phyloP scores from a whole-genome alignment of 2,888 invertebrate genomes.

The Drosophila sordidula region DNA sequence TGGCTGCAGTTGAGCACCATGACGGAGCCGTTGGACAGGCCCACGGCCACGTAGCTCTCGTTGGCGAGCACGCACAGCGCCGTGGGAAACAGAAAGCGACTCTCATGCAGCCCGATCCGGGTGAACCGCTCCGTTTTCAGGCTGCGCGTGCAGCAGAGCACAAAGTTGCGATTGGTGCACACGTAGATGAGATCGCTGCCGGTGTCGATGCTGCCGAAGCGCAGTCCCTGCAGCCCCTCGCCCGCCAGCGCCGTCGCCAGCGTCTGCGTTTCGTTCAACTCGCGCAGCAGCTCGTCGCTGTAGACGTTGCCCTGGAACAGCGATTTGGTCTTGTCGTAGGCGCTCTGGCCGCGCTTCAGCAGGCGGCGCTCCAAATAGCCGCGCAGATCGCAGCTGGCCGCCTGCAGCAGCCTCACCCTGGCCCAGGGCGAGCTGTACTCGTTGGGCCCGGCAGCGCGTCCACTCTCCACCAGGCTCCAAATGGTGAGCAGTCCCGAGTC shows the following conservation, averaged over 20 bases:
- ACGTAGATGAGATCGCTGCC: slow-evolving; percentile 81
- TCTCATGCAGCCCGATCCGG: slow-evolving; percentile 80
- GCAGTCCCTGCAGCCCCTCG: slow-evolving; percentile 77
- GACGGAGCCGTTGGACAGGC: slow-evolving; percentile 84
- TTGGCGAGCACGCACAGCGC: slow-evolving; percentile 79
- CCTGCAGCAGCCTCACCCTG: slow-evolving; percentile 83
- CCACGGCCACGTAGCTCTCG: slow-evolving; percentile 82
- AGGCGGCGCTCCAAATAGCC: slow-evolving; percentile 74
- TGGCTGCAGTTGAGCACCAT: slow-evolving; percentile 82
- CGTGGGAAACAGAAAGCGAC: slow-evolving; percentile 83
- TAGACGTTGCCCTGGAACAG: slow-evolving; percentile 84
- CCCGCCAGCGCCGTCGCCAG: slow-evolving; percentile 43
- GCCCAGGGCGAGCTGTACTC: slow-evolving; percentile 84
- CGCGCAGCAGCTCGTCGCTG: slow-evolving; percentile 82
- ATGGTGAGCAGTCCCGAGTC: slow-evolving; percentile 84
- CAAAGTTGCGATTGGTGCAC: slow-evolving; percentile 84
- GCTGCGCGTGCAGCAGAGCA: slow-evolving; percentile 82
- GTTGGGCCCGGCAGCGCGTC: slow-evolving; percentile 23
- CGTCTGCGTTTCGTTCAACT: slow-evolving; percentile 76
- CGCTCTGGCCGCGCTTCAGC: slow-evolving; percentile 63
- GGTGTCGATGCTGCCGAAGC: slow-evolving; percentile 83
- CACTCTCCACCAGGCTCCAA: slow-evolving; percentile 84
- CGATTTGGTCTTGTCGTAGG: slow-evolving; percentile 83
- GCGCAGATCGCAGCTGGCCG: slow-evolving; percentile 80
- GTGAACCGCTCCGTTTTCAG: slow-evolving; percentile 80